A percentile compares a stretch with the other conserved stretches of the same genome.
phyloP scores from a whole-genome alignment of 2,888 invertebrate species.

The Amphipoea lucens region DNA sequence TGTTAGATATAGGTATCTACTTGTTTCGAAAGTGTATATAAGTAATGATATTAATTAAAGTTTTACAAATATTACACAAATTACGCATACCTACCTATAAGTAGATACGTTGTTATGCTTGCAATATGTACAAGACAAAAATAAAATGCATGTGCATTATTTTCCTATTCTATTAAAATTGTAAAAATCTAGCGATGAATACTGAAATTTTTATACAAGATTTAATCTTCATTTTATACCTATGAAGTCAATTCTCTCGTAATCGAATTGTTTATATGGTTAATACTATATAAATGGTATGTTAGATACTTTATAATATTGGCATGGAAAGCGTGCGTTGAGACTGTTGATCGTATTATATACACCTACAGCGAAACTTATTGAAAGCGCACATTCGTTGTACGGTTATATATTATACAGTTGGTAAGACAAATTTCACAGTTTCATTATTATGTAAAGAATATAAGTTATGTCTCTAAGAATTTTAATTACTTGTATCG shows the following conservation, averaged over 20 bases:
- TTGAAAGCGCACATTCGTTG: slow-evolving; percentile 81
- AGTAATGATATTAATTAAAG: slow-evolving; percentile 66
- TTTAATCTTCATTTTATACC: slow-evolving; percentile 84
- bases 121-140: slow-evolving; percentile 73
- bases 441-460: slow-evolving; percentile 88
- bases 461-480: slow-evolving; percentile 88
- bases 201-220: slow-evolving; percentile 83
- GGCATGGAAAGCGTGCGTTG: slow-evolving; percentile 82
- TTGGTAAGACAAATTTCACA: slow-evolving; percentile 88
- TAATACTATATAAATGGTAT: slow-evolving; percentile 73
- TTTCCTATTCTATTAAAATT: slow-evolving; percentile 78
- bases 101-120: slow-evolving; percentile 75
- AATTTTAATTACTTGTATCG: slow-evolving; percentile 90
- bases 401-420: slow-evolving; percentile 80
- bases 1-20: slow-evolving; percentile 65
- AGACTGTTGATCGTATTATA: slow-evolving; percentile 80
- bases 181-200: slow-evolving; percentile 73
- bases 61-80: slow-evolving; percentile 66
- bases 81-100: slow-evolving; percentile 67
- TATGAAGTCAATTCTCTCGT: slow-evolving; percentile 87
- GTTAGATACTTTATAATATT: slow-evolving; percentile 77
- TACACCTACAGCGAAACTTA: slow-evolving; percentile 79
- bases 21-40: slow-evolving; percentile 67
- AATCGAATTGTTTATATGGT: slow-evolving; percentile 83
- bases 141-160: slow-evolving; percentile 79